Evolutionary conservation across 2,888 invertebrate species (phyloP), one percentile per base, ranked within the genome.

Genomic region (Drosophila leonis): DNA sequence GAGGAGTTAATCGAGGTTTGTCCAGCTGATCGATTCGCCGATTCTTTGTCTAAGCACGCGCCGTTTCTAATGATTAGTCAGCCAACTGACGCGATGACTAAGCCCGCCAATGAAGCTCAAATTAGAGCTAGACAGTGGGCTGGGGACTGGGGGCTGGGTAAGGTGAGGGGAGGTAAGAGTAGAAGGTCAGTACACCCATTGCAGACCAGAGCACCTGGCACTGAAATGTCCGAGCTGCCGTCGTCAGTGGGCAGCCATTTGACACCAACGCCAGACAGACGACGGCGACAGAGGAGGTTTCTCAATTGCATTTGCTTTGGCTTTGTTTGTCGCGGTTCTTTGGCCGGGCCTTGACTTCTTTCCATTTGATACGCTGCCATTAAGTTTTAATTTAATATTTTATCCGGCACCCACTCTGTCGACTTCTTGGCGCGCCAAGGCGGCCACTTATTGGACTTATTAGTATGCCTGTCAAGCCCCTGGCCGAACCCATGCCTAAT

Each of bases 261-360:
- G 87, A 83, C 83, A 88, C 88, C 88, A 54, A 72, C 48, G 48
- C 27, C 76, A 61, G 64, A 46, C 70, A 61, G 57, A 33, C 54
- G 27, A 15, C 37, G 12, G 18, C 39, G 18, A 37, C 37, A 12
- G 48, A 52, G 65, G 49, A 41, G 49, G 46, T 56, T 54, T 71
- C 64, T 59, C 72, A 75, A 83, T 80, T 85, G 77, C 82, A 68
- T 41, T 67, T 69, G 65, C 69, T 65, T 37, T 66, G 59, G 48
- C 55, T 59, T 61, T 72, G 55, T 72, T 83, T 63, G 65, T 59
- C 54, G 61, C 48, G 66, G 88, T 82, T 84, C 85, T 80, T 72
- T 82, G 86, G 65, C 80, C 77, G 86, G 70, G 86, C 86, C 88
- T 88, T 88, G 88, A 88, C 83, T 83, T 67, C 80, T 65, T 88